A percentile compares a stretch with the other conserved stretches of the same genome.
phyloP scores from a whole-genome alignment of 2,888 invertebrate genomes.

The Stenurella melanura region DNA sequence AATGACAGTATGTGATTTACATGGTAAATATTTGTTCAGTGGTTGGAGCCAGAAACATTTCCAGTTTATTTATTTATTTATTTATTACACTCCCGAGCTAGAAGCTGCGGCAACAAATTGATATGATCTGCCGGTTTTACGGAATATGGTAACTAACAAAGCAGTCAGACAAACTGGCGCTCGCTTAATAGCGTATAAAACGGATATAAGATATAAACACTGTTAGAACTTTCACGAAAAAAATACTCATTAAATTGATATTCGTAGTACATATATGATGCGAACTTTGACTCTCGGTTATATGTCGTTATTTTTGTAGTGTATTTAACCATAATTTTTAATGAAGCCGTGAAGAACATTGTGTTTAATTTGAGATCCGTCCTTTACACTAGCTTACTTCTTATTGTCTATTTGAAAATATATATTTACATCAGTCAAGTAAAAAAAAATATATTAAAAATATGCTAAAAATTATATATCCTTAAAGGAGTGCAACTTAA shows the following conservation, averaged over 20 bases:
- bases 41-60: neutral
- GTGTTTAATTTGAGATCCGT: too few species aligned
- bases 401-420: too few species aligned
- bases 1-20: conserved; percentile 5
- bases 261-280: neutral
- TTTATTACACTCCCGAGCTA: neutral
- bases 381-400: too few species aligned
- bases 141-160: conserved; percentile 2
- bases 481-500: too few species aligned
- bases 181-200: neutral
- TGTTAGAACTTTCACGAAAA: neutral
- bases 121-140: conserved; percentile 3
- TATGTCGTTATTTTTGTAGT: neutral
- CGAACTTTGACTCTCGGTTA: too few species aligned
- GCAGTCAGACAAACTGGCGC: neutral
- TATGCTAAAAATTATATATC: too few species aligned
- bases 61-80: conserved; percentile 10
- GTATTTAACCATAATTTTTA: neutral
- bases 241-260: neutral
- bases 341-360: too few species aligned
- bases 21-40: conserved; percentile 8
- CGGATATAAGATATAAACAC: neutral
- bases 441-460: too few species aligned
- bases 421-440: too few species aligned
- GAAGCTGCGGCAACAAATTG: neutral